Percentiles rank a stretch among this genome's conserved stretches.
phyloP scores from a whole-genome alignment of 2,113 vertebrate species.

The Anarrhichthys ocellatus region DNA sequence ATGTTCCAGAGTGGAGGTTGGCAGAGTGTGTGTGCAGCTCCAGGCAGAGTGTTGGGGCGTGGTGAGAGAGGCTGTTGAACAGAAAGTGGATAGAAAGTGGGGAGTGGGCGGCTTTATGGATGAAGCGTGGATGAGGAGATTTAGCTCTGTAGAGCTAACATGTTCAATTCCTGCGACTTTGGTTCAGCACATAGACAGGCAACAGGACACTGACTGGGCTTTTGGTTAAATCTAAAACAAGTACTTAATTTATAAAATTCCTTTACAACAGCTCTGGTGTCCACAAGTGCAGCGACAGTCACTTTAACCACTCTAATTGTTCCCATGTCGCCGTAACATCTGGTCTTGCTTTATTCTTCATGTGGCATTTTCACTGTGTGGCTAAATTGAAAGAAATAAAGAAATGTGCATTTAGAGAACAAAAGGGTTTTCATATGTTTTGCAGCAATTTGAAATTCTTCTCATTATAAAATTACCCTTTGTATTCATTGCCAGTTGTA shows the following conservation, averaged over 20 bases:
- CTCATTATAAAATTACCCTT: conserved; percentile 26
- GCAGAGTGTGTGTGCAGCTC: conserved; percentile 46
- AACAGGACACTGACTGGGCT: conserved; percentile 9
- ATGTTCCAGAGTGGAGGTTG: conserved; percentile 40
- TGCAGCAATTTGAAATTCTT: conserved; percentile 28
- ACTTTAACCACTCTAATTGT: conserved; percentile 44
- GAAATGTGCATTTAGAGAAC: conserved; percentile 21
- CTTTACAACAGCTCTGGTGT: conserved; percentile 30
- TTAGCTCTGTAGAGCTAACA: conserved; percentile 26
- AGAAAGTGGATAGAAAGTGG: conserved; percentile 59
- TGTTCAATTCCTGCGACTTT: conserved; percentile 46
- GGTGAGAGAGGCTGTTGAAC: conserved; percentile 50
- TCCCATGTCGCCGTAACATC: conserved; percentile 53
- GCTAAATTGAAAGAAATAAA: conserved; percentile 22
- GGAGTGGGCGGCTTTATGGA: conserved; percentile 62
- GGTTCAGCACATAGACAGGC: conserved; percentile 12
- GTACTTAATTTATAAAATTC: conserved; percentile 13
- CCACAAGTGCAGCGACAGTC: conserved; percentile 17
- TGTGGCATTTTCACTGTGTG: conserved; percentile 46
- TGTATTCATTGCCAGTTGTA: conserved; percentile 31
- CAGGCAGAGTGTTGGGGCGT: conserved; percentile 27
- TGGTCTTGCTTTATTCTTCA: conserved; percentile 52
- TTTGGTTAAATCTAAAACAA: not conserved
- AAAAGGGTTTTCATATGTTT: conserved; percentile 61
- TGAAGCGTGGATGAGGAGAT: conserved; percentile 39